Percentiles rank a stretch among this genome's conserved stretches.
These are phyloP conservation scores for Pangasianodon hypophthalmus DNA, from an alignment of 2,113 vertebrate species.

Conservation along the genomic window DNA sequence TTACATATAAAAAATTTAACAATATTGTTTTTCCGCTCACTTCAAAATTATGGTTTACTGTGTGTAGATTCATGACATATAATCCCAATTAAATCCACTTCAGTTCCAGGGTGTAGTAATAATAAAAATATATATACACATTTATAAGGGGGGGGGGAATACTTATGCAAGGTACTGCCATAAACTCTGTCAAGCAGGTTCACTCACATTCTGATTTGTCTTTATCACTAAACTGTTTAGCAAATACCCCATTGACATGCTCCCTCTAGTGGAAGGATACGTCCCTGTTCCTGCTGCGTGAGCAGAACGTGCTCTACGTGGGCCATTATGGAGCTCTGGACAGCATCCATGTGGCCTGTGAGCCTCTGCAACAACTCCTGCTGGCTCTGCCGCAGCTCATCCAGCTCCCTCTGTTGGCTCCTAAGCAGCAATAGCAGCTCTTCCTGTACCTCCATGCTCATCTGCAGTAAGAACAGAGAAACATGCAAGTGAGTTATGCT, in stretches of 20 bases:
- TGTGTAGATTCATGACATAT: neutral
- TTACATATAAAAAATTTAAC: neutral
- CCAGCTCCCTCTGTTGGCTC: constrained; percentile 89
- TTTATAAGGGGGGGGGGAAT: neutral
- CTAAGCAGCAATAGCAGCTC: constrained; percentile 87
- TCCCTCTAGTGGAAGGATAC: constrained; percentile 82
- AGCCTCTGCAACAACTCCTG: constrained; percentile 82
- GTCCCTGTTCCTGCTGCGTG: constrained; percentile 88
- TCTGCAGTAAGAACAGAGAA: constrained; percentile 61
- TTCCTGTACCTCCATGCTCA: constrained; percentile 79
- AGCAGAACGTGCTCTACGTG: constrained; percentile 85
- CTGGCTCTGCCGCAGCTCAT: constrained; percentile 82
- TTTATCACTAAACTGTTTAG: neutral
- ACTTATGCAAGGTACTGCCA: neutral
- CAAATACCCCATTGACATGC: neutral
- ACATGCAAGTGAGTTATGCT: neutral
- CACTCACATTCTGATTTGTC: neutral
- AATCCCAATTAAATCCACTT: neutral
- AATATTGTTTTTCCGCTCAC: neutral
- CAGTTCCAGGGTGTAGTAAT: neutral
- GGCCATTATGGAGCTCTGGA: constrained; percentile 86
- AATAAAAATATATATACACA: neutral
- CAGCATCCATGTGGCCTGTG: constrained; percentile 80
- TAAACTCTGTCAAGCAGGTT: neutral
- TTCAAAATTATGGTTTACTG: neutral